Conservation (phyloP, 2,888 invertebrate genomes). For the Dascillus cervinus region DNA sequence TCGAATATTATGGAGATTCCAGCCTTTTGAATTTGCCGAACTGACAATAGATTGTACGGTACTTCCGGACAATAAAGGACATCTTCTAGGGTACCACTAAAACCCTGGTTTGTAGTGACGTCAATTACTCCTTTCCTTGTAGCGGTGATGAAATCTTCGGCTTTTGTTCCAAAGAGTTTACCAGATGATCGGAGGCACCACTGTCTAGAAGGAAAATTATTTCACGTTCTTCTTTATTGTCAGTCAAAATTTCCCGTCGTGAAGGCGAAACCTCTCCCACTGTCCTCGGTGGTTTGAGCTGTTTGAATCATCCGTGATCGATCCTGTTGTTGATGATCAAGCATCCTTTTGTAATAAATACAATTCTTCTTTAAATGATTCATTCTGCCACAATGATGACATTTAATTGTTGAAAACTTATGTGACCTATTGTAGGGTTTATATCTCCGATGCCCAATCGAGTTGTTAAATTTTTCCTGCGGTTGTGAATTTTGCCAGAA, state of each 20-base stretch:
- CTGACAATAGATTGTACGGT: slow-evolving; percentile 30
- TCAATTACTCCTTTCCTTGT: slow-evolving; percentile 18
- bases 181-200: too few relatives aligned
- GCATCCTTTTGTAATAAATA: too few relatives aligned
- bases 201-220: too few relatives aligned
- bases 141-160: slow-evolving; percentile 8
- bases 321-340: too few relatives aligned
- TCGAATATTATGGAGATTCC: slow-evolving; percentile 27
- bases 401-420: too few relatives aligned
- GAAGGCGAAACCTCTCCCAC: not conserved
- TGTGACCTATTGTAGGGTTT: too few relatives aligned
- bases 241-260: too few relatives aligned
- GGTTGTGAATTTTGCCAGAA: too few relatives aligned
- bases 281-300: slow-evolving; percentile 24
- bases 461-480: too few relatives aligned
- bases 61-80: slow-evolving; percentile 28
- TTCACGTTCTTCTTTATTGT: too few relatives aligned
- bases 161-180: slow-evolving; percentile 14
- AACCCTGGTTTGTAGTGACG: slow-evolving; percentile 22
- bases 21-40: slow-evolving; percentile 22
- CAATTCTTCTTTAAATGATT: slow-evolving; percentile 29
- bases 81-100: slow-evolving; percentile 17
- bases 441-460: slow-evolving; percentile 1
- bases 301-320: too few relatives aligned
- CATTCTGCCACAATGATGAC: slow-evolving; percentile 27